These are phyloP conservation scores for Opisthocomus hoazin DNA, from an alignment of 2,113 vertebrate species.

Conservation along the genomic window DNA sequence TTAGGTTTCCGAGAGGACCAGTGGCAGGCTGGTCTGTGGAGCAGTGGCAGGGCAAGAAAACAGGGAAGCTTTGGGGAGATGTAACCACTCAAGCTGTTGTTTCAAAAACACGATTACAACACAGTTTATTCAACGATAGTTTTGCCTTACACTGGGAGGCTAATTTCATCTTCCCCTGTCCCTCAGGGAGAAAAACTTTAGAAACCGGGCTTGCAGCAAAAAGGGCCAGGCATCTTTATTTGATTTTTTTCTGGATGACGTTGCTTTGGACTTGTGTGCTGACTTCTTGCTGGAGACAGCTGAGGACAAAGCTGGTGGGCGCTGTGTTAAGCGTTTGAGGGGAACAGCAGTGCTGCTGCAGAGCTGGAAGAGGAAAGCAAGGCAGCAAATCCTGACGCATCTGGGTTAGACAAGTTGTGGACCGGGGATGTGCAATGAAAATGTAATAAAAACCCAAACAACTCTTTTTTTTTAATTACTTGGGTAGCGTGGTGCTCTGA, in stretches of 20 bases:
- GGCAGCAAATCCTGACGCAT: neutral
- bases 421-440: neutral
- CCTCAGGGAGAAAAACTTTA: neutral
- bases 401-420: neutral
- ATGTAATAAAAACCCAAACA: too few relatives aligned
- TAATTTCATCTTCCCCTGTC: neutral
- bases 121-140: conserved; percentile 3
- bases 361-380: neutral
- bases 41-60: neutral
- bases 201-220: neutral
- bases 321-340: neutral
- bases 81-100: neutral
- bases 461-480: neutral
- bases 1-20: neutral
- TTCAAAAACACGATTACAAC: neutral
- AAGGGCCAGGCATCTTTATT: neutral
- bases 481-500: neutral
- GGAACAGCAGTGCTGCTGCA: neutral
- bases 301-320: neutral
- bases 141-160: neutral
- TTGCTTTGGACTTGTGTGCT: neutral
- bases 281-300: neutral
- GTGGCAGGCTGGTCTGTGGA: neutral
- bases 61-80: neutral
- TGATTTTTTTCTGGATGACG: neutral